These are phyloP conservation scores for Oxygymnocypris stewartii DNA, from an alignment of 2,113 vertebrate species.

Conservation along the genomic window DNA sequence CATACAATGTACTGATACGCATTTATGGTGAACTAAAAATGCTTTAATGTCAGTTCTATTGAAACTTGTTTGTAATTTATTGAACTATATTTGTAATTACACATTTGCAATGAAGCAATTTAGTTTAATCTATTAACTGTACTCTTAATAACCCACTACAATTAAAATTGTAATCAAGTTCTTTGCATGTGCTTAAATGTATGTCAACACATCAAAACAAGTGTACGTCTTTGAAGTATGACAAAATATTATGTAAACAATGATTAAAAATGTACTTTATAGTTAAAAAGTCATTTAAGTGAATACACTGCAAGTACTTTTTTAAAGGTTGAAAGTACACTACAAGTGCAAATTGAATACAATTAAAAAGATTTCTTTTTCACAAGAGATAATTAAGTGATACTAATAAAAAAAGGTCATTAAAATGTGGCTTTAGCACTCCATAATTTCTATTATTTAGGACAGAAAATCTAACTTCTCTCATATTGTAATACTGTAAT, in stretches of 20 bases:
- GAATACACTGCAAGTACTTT: not conserved
- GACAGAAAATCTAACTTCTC: not conserved
- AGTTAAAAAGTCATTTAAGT: not conserved
- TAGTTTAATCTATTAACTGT: not conserved
- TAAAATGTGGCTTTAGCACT: not conserved
- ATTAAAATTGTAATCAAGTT: not conserved
- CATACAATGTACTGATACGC: not conserved
- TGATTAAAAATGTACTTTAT: not conserved
- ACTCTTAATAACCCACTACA: no score
- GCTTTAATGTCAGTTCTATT: not conserved
- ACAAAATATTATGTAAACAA: not conserved
- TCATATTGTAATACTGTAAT: not conserved
- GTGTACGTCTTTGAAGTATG: not conserved
- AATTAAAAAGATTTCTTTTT: conserved; percentile 16
- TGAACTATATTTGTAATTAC: not conserved
- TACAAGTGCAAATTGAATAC: not conserved
- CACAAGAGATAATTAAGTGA: not conserved
- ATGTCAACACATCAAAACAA: not conserved
- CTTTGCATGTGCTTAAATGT: not conserved
- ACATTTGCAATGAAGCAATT: not conserved
- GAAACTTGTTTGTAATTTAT: not conserved
- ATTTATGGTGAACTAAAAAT: not conserved
- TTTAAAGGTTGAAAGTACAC: not conserved
- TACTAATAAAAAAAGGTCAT: not conserved
- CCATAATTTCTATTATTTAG: not conserved